Evolutionary conservation across 2,888 invertebrate species (phyloP).

Genomic region (Pristionchus entomophagus): DNA sequence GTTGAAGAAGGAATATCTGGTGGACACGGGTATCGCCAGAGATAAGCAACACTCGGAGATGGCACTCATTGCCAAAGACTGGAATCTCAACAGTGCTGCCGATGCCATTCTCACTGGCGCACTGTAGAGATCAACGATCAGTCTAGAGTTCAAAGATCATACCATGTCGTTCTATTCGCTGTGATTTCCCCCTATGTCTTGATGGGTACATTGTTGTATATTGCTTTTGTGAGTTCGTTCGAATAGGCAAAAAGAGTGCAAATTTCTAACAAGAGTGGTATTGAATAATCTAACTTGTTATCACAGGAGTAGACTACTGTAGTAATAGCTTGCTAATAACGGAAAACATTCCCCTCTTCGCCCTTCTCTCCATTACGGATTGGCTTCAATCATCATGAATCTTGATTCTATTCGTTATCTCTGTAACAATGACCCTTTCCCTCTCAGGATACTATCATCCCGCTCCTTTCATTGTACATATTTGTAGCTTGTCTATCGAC

Average conservation of each 20-base stretch:
- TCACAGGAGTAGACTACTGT: not conserved
- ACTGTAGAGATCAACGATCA: not conserved
- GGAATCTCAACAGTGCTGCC: conserved; percentile 56
- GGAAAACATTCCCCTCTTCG: not conserved
- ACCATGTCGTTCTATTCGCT: not conserved
- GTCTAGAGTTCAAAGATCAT: not conserved
- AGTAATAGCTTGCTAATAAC: not conserved
- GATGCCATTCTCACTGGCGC: conserved; percentile 46
- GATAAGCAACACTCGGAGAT: conserved; percentile 47
- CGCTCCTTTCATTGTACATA: conserved; percentile 20
- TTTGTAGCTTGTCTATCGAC: conserved; percentile 1
- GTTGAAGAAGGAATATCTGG: conserved; percentile 59
- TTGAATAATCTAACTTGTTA: conserved; percentile 2
- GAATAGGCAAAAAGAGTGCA: conserved; percentile 2
- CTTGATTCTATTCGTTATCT: conserved; percentile 6
- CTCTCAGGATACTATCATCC: conserved; percentile 13
- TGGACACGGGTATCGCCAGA: conserved; percentile 50
- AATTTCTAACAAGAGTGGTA: not conserved
- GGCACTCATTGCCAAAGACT: conserved; percentile 47
- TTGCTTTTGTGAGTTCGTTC: not conserved
- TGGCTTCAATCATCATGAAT: conserved; percentile 30
- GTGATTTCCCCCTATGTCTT: no score
- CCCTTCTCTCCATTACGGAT: not conserved
- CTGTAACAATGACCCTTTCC: not conserved
- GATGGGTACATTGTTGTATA: not conserved